Conservation (phyloP, 2,888 invertebrate species). For the Eupithecia exiguata region DNA sequence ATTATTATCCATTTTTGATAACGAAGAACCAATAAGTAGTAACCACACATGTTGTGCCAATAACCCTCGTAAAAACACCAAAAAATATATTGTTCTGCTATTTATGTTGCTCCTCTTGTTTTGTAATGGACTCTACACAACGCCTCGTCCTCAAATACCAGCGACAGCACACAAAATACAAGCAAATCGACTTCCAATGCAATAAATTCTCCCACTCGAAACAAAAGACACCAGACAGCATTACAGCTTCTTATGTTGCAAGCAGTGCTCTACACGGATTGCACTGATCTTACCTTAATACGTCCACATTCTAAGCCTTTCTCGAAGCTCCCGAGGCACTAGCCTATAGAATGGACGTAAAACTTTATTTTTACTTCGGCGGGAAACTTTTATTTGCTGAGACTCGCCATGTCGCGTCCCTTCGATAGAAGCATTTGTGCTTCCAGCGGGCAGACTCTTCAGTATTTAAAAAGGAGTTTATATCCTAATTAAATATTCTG, state of each 20-base stretch:
- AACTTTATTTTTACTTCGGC: constrained; percentile 42
- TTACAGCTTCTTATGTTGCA: constrained; percentile 5
- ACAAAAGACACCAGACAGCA: not conserved
- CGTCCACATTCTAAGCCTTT: constrained; percentile 30
- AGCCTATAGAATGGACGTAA: constrained; percentile 40
- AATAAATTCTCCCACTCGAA: constrained; percentile 1
- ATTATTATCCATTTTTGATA: not conserved
- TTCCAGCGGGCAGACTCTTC: not conserved
- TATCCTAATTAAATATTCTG: not conserved
- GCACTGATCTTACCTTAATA: constrained; percentile 28
- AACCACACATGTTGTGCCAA: not conserved
- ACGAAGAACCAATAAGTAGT: not conserved
- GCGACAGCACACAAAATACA: not conserved
- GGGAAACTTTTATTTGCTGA: constrained; percentile 39
- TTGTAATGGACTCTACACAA: not conserved
- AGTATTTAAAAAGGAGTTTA: not conserved
- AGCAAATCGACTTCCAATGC: not conserved
- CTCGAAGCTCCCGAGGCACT: constrained; percentile 34
- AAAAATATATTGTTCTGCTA: no score
- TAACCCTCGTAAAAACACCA: no score
- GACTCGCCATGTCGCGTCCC: constrained; percentile 30
- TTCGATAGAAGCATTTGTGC: not conserved
- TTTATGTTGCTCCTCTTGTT: not conserved
- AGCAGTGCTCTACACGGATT: constrained; percentile 6
- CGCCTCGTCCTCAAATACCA: not conserved